Conservation (phyloP, 2,797 vertebrate genomes). For the Rhinoraja longicauda region DNA sequence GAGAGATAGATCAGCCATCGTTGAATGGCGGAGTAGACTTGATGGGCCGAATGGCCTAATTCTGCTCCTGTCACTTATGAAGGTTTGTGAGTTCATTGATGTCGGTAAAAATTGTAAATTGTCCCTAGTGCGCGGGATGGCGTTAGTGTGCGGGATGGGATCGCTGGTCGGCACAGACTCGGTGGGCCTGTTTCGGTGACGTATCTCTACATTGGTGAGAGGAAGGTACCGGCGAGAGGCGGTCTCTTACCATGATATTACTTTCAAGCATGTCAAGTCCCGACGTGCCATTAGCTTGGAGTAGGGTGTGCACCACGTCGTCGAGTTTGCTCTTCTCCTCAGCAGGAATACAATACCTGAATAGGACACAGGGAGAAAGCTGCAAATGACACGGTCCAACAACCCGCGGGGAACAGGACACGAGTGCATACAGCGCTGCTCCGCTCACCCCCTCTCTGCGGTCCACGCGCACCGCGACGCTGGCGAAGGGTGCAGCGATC, state of each 20-base stretch:
- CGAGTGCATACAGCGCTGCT: neutral
- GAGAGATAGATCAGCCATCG: too few species aligned
- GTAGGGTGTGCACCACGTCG: slow-evolving; percentile 95
- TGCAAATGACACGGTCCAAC: neutral
- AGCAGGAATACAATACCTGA: slow-evolving; percentile 99
- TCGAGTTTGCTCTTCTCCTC: slow-evolving; percentile 96
- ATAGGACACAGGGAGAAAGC: slow-evolving; percentile 11
- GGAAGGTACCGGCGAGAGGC: neutral
- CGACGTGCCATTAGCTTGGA: slow-evolving; percentile 97
- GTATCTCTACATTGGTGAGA: too few species aligned
- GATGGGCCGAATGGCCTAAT: too few species aligned
- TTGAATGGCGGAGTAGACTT: too few species aligned
- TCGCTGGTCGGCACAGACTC: too few species aligned
- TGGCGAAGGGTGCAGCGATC: neutral
- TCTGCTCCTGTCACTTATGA: too few species aligned
- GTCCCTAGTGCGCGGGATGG: too few species aligned
- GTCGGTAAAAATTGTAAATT: too few species aligned
- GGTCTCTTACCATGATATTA: slow-evolving; percentile 80
- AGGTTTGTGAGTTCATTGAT: too few species aligned
- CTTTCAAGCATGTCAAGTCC: slow-evolving; percentile 98
- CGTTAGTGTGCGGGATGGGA: too few species aligned
- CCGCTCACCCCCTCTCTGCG: neutral
- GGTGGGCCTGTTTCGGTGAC: too few species aligned
- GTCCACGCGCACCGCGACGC: neutral
- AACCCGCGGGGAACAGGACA: neutral